Conservation (phyloP, 2,888 invertebrate genomes). For the Microplitis manilae region DNA sequence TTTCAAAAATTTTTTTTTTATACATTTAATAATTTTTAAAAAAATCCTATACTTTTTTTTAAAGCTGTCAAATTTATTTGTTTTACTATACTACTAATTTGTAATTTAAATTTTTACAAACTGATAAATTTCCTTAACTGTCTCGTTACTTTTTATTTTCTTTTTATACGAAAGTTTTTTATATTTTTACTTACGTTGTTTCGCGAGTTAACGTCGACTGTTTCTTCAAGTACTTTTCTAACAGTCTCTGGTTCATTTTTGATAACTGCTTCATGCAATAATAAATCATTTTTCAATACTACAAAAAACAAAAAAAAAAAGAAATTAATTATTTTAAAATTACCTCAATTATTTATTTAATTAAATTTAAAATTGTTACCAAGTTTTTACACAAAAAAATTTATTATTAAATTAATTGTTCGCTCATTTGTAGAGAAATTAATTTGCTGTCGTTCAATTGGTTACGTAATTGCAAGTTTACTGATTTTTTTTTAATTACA, state of each 20-base stretch:
- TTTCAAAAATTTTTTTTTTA: no score
- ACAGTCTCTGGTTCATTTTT: constrained; percentile 82
- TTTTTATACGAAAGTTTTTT: constrained; percentile 9
- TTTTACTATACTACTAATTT: no score
- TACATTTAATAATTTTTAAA: not conserved
- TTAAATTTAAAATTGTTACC: no score
- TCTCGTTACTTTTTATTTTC: not conserved
- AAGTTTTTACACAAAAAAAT: no score
- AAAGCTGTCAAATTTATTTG: no score
- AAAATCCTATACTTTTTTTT: not conserved
- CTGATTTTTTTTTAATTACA: no score
- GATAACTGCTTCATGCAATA: constrained; percentile 82
- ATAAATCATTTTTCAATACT: constrained; percentile 79
- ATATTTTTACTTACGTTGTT: constrained; percentile 77
- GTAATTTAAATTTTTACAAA: no score
- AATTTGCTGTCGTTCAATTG: no score
- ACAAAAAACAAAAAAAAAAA: constrained; percentile 29
- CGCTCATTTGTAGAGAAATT: no score
- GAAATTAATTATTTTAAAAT: not conserved
- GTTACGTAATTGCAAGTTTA: no score
- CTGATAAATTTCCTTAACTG: no score
- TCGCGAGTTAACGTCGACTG: constrained; percentile 80
- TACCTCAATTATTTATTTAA: not conserved
- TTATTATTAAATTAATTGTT: no score
- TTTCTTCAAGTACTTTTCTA: constrained; percentile 77